phyloP scores from a whole-genome alignment of 2,888 invertebrate species.

The Monochamus alternatus region DNA sequence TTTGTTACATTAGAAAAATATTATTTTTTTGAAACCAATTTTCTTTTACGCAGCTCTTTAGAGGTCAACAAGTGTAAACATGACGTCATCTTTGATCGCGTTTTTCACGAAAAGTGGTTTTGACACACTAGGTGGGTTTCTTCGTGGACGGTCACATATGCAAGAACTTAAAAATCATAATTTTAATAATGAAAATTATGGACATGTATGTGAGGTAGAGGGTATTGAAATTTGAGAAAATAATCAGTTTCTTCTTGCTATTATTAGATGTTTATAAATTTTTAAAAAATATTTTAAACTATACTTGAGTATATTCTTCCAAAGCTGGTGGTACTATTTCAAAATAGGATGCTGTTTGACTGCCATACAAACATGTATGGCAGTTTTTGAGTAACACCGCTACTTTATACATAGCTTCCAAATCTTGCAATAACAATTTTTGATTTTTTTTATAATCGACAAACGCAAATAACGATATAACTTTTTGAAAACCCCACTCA shows the following conservation, averaged over 20 bases:
- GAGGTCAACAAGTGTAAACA: too few relatives aligned
- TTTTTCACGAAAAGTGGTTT: too few relatives aligned
- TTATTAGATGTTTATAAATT: not conserved
- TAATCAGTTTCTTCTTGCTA: not conserved
- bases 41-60: too few relatives aligned
- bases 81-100: too few relatives aligned
- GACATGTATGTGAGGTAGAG: too few relatives aligned
- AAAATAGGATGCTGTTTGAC: constrained; percentile 33
- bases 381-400: constrained; percentile 44
- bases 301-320: constrained; percentile 35
- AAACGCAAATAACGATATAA: constrained; percentile 47
- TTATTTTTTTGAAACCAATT: too few relatives aligned
- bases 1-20: too few relatives aligned
- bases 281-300: not conserved
- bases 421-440: constrained; percentile 48
- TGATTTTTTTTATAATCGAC: constrained; percentile 48
- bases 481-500: constrained; percentile 55
- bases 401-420: constrained; percentile 42
- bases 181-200: too few relatives aligned
- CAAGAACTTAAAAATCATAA: too few relatives aligned
- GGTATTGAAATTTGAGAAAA: not conserved
- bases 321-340: constrained; percentile 27
- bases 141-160: too few relatives aligned
- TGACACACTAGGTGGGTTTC: too few relatives aligned
- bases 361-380: constrained; percentile 42